Percentiles rank a stretch among this genome's conserved stretches.
phyloP scores from a whole-genome alignment of 2,797 vertebrate species.

The Cryptoblepharus egeriae region DNA sequence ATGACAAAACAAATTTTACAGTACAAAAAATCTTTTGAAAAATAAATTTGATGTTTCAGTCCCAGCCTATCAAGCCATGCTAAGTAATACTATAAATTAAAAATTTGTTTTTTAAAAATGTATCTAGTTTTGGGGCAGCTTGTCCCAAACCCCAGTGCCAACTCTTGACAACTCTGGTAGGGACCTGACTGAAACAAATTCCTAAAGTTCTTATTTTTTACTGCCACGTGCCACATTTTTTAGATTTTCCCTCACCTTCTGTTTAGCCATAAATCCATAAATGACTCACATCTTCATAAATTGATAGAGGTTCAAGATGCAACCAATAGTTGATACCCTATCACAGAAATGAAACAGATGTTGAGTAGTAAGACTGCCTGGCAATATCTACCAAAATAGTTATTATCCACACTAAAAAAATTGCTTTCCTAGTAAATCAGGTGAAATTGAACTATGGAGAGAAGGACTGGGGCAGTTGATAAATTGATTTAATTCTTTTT shows the following conservation, averaged over 20 bases:
- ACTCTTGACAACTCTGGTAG: no score
- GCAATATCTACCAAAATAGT: background rate
- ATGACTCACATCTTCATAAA: background rate
- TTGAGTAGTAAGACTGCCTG: fast-evolving
- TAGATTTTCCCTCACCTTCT: background rate
- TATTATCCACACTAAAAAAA: background rate
- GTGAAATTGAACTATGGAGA: background rate
- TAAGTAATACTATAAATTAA: no score
- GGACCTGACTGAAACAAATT: background rate
- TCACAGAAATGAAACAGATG: fast-evolving
- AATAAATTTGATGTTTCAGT: no score
- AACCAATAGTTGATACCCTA: background rate
- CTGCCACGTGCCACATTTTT: background rate
- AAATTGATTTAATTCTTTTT: conserved; percentile 11
- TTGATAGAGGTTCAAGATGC: background rate
- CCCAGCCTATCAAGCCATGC: no score
- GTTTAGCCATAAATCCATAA: background rate
- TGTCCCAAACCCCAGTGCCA: no score
- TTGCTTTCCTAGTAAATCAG: background rate
- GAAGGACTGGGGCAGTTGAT: fast-evolving
- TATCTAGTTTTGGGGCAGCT: no score
- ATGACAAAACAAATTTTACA: no score
- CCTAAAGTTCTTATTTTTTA: background rate
- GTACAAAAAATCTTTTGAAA: no score
- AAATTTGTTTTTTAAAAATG: no score